Base-by-base conservation (phyloP, 1,140 invertebrate genomes). In the Plutomurus gul region DNA sequence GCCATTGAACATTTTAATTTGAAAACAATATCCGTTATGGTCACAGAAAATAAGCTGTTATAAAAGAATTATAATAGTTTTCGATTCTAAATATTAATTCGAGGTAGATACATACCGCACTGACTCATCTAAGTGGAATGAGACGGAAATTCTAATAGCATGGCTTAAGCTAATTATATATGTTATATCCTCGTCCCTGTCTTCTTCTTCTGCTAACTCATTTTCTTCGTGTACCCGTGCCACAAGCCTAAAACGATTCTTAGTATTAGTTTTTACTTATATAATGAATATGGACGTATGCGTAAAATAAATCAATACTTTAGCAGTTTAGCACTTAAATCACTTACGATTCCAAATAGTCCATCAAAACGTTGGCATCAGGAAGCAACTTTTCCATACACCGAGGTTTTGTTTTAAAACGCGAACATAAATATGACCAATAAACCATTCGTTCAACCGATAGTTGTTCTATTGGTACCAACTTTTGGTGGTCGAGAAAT, bases 51-150 rank as follows among this genome's bases (percentile, higher is more conserved):
- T 43, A 10, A 43, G 2, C 39, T 3, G n/a, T 43, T 43, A 43
- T n/a, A n/a, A n/a, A n/a, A n/a, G n/a, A 43, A 43, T 3, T 43
- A 8, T 43, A 13, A 43, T 43, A 13, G 39, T n/a, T n/a, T 8
- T 2, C 7, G 18, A 22, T 33, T 46, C 3, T 30, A 76, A 40
- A 4, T n/a, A n/a, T n/a, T n/a, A n/a, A n/a, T n/a, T n/a, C n/a
- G n/a, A n/a, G n/a, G n/a, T n/a, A n/a, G n/a, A n/a, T n/a, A 30
- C 18, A 13, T n/a, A 46, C 60, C 73, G 36, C 18, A 27, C 74
- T 13, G 46, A 33, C 20, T 80, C 79, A 47, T 80, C 79, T 51
- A 33, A 77, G 3, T 37, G 25, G 36, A 70, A 76, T 20, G 60
- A 18, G 30, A 6, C 37, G 1, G 47, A 36, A 27, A 80, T 73